Conservation (phyloP, 92 coral and sea anemone species). For the Porites lobata region DNA sequence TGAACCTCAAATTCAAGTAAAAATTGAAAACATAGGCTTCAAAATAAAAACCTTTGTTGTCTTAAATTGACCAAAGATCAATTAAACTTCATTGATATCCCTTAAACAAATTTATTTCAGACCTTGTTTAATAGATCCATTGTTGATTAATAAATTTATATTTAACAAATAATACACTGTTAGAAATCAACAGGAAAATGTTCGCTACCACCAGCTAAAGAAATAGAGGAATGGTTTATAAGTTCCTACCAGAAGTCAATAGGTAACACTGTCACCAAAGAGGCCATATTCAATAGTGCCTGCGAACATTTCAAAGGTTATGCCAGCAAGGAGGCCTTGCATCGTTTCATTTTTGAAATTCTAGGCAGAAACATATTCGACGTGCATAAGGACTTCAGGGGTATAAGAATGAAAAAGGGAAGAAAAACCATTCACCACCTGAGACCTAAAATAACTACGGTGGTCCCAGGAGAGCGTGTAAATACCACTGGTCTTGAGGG, state of each 20-base stretch:
- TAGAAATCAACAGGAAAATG: neutral
- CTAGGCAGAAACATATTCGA: conserved; percentile 11
- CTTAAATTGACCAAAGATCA: too few species aligned
- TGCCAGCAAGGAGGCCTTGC: neutral
- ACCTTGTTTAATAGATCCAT: too few species aligned
- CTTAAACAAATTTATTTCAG: too few species aligned
- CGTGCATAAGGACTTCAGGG: neutral
- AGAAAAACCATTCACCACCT: conserved; percentile 4
- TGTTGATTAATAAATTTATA: too few species aligned
- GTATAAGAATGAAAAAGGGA: neutral
- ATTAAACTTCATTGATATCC: too few species aligned
- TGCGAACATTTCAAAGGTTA: neutral
- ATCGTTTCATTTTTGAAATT: conserved; percentile 5
- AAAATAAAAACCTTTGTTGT: too few species aligned
- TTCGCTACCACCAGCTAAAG: neutral
- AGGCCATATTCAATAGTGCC: neutral
- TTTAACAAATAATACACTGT: neutral
- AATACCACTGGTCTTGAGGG: too few species aligned
- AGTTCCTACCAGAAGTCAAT: conserved; percentile 11
- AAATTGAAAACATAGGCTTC: too few species aligned
- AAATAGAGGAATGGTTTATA: neutral
- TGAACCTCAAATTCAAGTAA: too few species aligned
- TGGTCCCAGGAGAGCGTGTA: too few species aligned
- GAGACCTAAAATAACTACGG: neutral
- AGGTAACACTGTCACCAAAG: conserved; percentile 5